Evolutionary conservation across 2,888 invertebrate genomes (phyloP), one percentile per base, ranked within the genome.

Genomic region (Heteropelma amictum): DNA sequence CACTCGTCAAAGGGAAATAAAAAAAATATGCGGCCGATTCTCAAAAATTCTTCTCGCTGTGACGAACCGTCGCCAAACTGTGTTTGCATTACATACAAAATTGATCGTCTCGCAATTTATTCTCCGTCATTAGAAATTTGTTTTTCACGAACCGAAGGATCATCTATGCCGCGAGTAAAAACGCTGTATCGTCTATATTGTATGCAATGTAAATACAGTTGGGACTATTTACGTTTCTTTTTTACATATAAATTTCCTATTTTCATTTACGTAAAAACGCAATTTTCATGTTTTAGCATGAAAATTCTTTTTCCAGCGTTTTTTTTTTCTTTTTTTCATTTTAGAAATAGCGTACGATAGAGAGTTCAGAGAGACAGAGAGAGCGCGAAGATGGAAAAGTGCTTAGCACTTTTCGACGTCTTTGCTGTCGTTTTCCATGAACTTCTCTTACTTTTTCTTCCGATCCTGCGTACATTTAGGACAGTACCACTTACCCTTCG

Each of bases 401-500:
- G 75, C 69, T 72, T 72, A 45, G 69, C 72, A 72, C 71, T 73
- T 35, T 73, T 69, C 63, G 40, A 54, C 65, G 17, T 33, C 64
- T 40, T 64, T 35, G 54, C 63, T 21, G 58, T 58, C 49, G 69
- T 49, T 28, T 19, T 26, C 47, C 21, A 19, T 12, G 30, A 28
- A n/a, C 21, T 65, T 54, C 17, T 28, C 73, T 86, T 85, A 90
- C 81, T 91, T 91, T 77, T 91, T 91, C 80, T 91, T 91, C 10
- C 90, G 85, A 80, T 90, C 90, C 61, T 90, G 90, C 8, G 90
- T 89, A 80, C 94, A 94, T 80, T 93, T 92, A 1, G 94, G 94
- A 89, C 94, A 94, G 83, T 91, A 94, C 96, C 97, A 97, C 88
- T 96, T 97, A 33, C 97, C 97, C 90, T 97, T 98, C 0, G 97